Base-by-base conservation (phyloP, 2,888 invertebrate genomes). In the Zootermopsis nevadensis region DNA sequence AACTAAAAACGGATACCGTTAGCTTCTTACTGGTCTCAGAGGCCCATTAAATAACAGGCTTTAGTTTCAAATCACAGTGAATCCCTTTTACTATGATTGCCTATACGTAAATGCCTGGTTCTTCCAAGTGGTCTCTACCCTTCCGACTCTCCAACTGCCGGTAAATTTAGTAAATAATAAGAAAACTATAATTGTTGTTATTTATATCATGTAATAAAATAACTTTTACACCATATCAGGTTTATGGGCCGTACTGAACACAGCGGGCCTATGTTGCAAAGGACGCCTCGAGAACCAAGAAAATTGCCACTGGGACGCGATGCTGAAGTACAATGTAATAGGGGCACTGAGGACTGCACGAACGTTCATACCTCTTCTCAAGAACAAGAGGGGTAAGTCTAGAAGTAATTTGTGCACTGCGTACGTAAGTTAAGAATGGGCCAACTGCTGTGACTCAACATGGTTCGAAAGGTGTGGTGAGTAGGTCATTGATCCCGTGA, bases 201-300 rank as follows among this genome's bases (percentile, higher is more conserved):
- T 76, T 76, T 76, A n/a, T 38, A 19, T 8, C 8, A 1, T 67
- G n/a, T 30, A 67, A 27, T 69, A 30, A 31, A 69, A 22, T 30
- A n/a, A 38, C 38, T 24, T 42, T 35, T 15, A 10, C 15, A 24
- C 77, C 31, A 30, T 66, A 89, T 3, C 89, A 95, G 95, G 95
- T 85, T 91, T 95, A 82, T 95, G 95, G 93, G 95, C 96, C 77
- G 95, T 96, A 38, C 93, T 96, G 85, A 96, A 96, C 89, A 96
- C 96, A 48, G 95, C 95, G 33, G 96, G 96, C 42, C 91, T 94
- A 86, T 93, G 94, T 83, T 94, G 94, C 83, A 93, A 94, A 22
- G 95, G 96, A 31, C 90, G 92, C 66, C 91, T 94, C 82, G 94
- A 94, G 86, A 92, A 91, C 85, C 94, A 94, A 87, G 94, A 95